Percentiles rank a stretch among this genome's conserved stretches.
Evolutionary conservation across 2,113 vertebrate species (phyloP).

Genomic region (Actenoides lindsayi): DNA sequence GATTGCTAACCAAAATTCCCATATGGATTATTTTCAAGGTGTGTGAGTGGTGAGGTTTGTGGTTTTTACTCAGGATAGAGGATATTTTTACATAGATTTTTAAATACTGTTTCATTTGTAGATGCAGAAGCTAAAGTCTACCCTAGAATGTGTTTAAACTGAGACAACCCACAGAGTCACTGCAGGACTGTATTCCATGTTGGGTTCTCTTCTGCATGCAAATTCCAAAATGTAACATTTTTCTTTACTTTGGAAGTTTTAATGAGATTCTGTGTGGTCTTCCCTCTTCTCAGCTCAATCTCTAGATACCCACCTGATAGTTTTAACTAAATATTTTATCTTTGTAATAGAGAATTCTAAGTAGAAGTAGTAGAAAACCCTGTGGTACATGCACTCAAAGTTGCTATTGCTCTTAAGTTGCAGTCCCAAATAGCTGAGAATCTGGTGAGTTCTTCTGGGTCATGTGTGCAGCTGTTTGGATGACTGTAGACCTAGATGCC

Average conservation of each 20-base stretch:
- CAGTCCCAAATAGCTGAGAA: neutral
- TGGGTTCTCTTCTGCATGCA: neutral
- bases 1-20: neutral
- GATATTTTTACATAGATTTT: neutral
- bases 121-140: neutral
- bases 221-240: neutral
- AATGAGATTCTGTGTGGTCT: neutral
- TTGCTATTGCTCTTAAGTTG: rapidly evolving
- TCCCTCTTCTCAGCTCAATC: neutral
- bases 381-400: neutral
- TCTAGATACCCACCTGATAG: neutral
- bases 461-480: neutral
- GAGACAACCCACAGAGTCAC: neutral
- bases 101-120: neutral
- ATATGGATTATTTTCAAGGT: neutral
- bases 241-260: neutral
- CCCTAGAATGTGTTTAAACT: neutral
- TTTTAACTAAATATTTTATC: neutral
- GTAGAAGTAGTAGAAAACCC: neutral
- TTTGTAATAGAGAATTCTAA: neutral
- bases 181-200: neutral
- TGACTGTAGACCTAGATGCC: neutral
- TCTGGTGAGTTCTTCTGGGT: neutral
- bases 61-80: neutral
- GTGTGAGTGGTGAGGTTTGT: neutral